Conservation (phyloP, 2,888 invertebrate genomes). For the Microchrysa polita region DNA sequence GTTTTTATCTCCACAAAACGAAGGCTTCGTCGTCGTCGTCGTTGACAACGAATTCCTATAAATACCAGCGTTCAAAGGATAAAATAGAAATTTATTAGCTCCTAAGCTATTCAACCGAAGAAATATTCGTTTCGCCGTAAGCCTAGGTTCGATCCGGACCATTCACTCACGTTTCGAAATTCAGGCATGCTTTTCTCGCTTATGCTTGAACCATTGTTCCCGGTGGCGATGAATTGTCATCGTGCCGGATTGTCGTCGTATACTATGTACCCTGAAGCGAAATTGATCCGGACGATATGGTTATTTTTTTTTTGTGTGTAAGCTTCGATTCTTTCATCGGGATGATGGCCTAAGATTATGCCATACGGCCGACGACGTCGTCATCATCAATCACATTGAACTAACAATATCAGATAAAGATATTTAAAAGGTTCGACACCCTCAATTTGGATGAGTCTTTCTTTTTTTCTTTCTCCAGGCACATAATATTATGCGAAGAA, state of each 20-base stretch:
- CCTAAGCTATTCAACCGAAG: conserved; percentile 35
- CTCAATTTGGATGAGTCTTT: conserved; percentile 22
- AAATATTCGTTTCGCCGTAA: conserved; percentile 17
- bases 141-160: background rate
- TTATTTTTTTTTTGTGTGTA: background rate
- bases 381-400: conserved; percentile 40
- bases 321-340: background rate
- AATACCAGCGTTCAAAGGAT: conserved; percentile 28
- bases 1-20: too few species aligned
- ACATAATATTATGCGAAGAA: background rate
- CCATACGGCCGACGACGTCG: conserved; percentile 35
- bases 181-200: too few species aligned
- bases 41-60: conserved; percentile 23
- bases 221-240: background rate
- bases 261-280: background rate
- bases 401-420: conserved; percentile 40
- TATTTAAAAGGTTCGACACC: conserved; percentile 30
- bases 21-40: too few species aligned
- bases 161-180: background rate
- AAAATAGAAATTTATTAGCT: conserved; percentile 43
- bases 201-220: background rate
- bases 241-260: background rate
- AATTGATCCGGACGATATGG: conserved; percentile 5
- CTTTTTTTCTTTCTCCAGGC: background rate
- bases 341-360: conserved; percentile 19